Evolutionary conservation across 2,797 vertebrate genomes (phyloP), one percentile per base, ranked within the genome.

Genomic region (Gephyroberyx darwinii): DNA sequence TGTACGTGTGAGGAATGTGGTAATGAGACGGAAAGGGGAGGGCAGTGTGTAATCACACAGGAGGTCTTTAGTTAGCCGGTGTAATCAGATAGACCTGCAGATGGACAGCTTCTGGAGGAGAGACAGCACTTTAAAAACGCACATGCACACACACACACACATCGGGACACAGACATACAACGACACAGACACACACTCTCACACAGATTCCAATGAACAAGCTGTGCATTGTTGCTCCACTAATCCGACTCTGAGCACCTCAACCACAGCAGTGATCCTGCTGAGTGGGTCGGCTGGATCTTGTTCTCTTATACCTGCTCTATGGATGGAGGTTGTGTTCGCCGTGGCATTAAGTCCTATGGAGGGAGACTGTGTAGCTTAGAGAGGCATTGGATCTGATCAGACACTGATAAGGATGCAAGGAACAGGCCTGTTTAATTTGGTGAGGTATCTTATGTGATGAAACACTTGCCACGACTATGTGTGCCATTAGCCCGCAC

Each of bases 81-180:
- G 93, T 91, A 92, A 93, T 91, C 87, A 86, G 90, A 93, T 90
- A 90, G 87, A 78, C 47, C 22, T 88, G 90, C 75, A 88, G 91
- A 93, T 60, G 74, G 90, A 92, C 79, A 83, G 78, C 84, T 86
- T 69, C 78, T 85, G 83, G 87, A 91, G 83, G 74, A 85, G 74
- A 78, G 81, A 79, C 80, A 84, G 67, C 76, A 75, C 86, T 85
- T 88, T 89, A 86, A 87, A 88, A 4, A 39, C 4, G 8, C 45
- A 50, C 61, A 35, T 47, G 51, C 45, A 33, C 47, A 41, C n/a
- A 51, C 9, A 59, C 63, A 53, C 50, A 41, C n/a, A 39, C 48
- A 65, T 30, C 26, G 26, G 2, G 26, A 26, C 26, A 65, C 60
- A 63, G 63, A 82, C 73, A 71, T n/a, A 59, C 71, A 83, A 77